phyloP scores from a whole-genome alignment of 2,113 vertebrate species.

The Thamnophis sirtalis region DNA sequence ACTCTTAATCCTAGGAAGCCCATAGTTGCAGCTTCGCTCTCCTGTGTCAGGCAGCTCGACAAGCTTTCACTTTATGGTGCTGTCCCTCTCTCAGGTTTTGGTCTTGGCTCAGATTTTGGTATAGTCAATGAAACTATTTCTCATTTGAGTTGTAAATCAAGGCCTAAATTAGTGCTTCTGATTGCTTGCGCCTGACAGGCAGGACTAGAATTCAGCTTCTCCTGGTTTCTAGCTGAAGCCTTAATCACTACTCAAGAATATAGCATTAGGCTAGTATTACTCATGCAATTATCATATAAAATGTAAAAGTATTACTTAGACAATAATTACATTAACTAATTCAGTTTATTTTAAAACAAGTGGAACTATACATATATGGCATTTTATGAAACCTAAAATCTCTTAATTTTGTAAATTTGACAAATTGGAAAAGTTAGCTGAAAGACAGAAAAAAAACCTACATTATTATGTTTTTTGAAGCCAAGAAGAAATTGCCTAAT shows the following conservation, averaged over 20 bases:
- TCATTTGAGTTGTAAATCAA: background rate
- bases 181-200: too few species aligned
- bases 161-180: background rate
- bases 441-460: background rate
- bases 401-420: background rate
- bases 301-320: background rate
- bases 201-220: too few species aligned
- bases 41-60: background rate
- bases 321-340: background rate
- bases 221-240: too few species aligned
- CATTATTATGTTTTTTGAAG: background rate
- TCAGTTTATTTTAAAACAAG: background rate
- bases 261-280: background rate
- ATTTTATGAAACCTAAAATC: background rate
- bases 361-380: background rate
- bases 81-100: background rate
- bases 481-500: background rate
- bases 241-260: too few species aligned
- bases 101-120: background rate
- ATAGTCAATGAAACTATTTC: background rate
- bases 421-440: background rate
- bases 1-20: background rate
- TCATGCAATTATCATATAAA: background rate
- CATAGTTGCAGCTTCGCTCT: background rate
- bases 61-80: background rate